Conservation (phyloP, 2,797 vertebrate species). For the Trematomus bernacchii region DNA sequence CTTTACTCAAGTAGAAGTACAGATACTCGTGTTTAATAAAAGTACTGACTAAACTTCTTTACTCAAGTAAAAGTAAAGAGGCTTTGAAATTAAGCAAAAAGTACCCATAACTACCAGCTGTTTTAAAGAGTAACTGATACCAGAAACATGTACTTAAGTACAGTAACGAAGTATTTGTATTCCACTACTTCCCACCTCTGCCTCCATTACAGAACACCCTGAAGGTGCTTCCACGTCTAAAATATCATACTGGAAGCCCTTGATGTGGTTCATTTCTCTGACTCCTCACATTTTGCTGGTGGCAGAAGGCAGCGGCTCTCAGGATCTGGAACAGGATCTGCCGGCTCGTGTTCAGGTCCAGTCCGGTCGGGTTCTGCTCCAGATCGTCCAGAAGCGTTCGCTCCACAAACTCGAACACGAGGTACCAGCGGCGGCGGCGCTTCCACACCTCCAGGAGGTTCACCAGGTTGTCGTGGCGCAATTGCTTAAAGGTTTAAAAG, state of each 20-base stretch:
- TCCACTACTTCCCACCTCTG: no score
- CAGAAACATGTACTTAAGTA: no score
- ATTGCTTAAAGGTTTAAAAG: constrained; percentile 81
- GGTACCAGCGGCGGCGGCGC: constrained; percentile 90
- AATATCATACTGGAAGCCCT: background rate
- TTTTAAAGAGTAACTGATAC: no score
- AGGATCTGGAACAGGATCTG: constrained; percentile 91
- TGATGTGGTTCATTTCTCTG: background rate
- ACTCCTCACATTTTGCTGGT: constrained; percentile 87
- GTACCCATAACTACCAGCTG: no score
- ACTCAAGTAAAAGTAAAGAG: no score
- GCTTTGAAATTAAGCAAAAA: no score
- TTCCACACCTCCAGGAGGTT: constrained; percentile 92
- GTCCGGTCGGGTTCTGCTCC: constrained; percentile 85
- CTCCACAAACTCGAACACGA: constrained; percentile 95
- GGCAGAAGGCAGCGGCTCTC: constrained; percentile 90
- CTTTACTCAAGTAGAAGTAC: no score
- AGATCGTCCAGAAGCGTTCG: constrained; percentile 91
- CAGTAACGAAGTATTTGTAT: no score
- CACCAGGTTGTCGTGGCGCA: constrained; percentile 93
- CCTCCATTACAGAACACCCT: background rate
- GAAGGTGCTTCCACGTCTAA: background rate
- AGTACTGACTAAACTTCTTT: no score
- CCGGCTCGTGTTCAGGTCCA: constrained; percentile 83
- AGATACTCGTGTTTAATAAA: no score